Base-by-base conservation (phyloP, 92 coral and sea anemone species). In the Meandrina meandrites region DNA sequence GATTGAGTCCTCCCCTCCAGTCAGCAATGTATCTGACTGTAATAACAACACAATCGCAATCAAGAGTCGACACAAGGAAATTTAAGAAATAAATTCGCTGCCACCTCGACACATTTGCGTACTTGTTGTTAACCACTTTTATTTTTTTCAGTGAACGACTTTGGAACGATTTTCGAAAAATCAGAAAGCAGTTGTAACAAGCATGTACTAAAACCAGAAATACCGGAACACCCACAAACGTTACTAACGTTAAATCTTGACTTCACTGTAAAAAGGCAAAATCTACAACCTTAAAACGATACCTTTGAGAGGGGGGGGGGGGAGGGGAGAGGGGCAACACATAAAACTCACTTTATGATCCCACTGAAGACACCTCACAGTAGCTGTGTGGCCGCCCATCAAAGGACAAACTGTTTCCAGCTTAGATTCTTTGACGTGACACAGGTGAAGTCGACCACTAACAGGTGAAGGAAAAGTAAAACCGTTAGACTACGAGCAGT, bases 1-100 rank as follows among this genome's bases (percentile, higher is more conserved):
- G 22, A 90, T 84, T 0, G 98, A 92, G 75, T 94, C 95, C 80
- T 94, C 98, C 11, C 98, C 98, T 18, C 95, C 95, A 7, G 93
- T 94, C 58, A 89, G 82, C 8, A 94, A 45, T n/a, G 78, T 90
- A 78, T 93, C 94, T 35, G 81, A 75, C 94, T 89, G 47, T 18
- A 48, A 64, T 47, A 12, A 31, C 58, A 42, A 12, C 54, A 71
- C 24, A 48, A 68, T 69, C 54, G 60, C 24, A 48, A 60, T 19
- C 35, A 35, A 34, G 27, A 79, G 42, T 68, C 31, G 45, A 28
- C n/a, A 81, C 53, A 60, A 60, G 31, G 68, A 60, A 60, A 60
- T 57, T 57, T 21, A 57, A 17, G 64, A 18, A 60, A 22, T 22
- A 60, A 24, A 60, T 22, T 12, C 31, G 14, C 68, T 60, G 12